Evolutionary conservation across 2,797 vertebrate species (phyloP), one percentile per base, ranked within the genome.

Genomic region (Euphonia xanthogaster): DNA sequence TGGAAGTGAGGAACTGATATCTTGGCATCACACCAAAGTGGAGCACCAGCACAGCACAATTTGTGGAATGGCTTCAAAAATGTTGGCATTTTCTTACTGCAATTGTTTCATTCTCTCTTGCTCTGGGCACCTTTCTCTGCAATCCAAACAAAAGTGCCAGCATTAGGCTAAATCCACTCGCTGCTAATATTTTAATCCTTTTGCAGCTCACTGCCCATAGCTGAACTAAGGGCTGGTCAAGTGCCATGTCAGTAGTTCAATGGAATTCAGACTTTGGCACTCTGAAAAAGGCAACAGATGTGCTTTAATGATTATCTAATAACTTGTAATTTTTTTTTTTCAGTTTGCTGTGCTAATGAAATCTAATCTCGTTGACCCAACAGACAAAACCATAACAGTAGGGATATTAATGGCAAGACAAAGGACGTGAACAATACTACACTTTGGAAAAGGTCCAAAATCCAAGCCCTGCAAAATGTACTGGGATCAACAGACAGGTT

Each of bases 261-360:
- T 87, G 93, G 96, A 97, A 97, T 97, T 95, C 96, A 97, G 96
- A 96, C 88, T 97, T 96, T 96, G 97, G 92, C 95, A 96, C 91
- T 58, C 71, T 86, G 89, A 93, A 92, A 85, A 95, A 95, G 88
- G 80, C 84, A 95, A 86, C 90, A 96, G 72, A 95, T 95, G 94
- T 96, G 82, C 90, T 95, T 95, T 95, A 94, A 96, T 95, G 73
- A 89, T 96, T 89, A 95, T 92, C 90, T 94, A 95, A 96, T 96
- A 94, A 90, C 79, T 94, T 27, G 25, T 18, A 7, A 35, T 82
- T 93, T 90, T 91, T 82, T 65, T 74, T 51, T 23, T 65, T 66
- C 54, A 80, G 48, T 90, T 96, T 96, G 92, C 91, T 94, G 72
- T 95, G 55, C 81, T 96, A 93, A 95, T 95, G 86, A 86, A 94